Conservation (phyloP, 1,140 invertebrate genomes). For the Plectrocnemia conspersa region DNA sequence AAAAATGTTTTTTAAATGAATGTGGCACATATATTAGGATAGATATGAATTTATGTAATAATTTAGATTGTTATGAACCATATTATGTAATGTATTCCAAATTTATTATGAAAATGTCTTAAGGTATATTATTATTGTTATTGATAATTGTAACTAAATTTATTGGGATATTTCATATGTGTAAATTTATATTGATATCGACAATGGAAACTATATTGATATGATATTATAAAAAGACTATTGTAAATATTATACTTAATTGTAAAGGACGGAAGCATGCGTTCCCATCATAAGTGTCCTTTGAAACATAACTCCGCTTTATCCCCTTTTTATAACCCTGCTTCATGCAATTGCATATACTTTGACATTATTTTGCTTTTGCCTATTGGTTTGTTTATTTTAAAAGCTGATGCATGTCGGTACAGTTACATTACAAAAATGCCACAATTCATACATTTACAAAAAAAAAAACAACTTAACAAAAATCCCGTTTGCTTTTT, state of each 20-base stretch:
- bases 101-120: no score
- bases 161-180: no score
- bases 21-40: constrained; percentile 11
- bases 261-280: no score
- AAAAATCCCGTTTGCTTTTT: background rate
- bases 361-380: constrained; percentile 31
- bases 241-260: no score
- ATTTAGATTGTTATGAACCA: no score
- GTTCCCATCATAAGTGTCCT: no score
- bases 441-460: constrained; percentile 23
- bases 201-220: no score
- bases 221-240: no score
- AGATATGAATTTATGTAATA: background rate
- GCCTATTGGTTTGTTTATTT: constrained; percentile 26
- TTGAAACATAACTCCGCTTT: no score
- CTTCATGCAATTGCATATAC: constrained; percentile 18
- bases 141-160: constrained; percentile 23
- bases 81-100: no score
- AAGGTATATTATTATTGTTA: no score
- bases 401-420: constrained; percentile 23
- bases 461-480: constrained; percentile 9
- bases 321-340: constrained; percentile 8
- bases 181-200: no score
- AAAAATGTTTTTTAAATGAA: constrained; percentile 16
- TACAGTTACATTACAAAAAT: constrained; percentile 21